phyloP scores from a whole-genome alignment of 2,888 invertebrate genomes.

The Polydrusus pterygomalis region DNA sequence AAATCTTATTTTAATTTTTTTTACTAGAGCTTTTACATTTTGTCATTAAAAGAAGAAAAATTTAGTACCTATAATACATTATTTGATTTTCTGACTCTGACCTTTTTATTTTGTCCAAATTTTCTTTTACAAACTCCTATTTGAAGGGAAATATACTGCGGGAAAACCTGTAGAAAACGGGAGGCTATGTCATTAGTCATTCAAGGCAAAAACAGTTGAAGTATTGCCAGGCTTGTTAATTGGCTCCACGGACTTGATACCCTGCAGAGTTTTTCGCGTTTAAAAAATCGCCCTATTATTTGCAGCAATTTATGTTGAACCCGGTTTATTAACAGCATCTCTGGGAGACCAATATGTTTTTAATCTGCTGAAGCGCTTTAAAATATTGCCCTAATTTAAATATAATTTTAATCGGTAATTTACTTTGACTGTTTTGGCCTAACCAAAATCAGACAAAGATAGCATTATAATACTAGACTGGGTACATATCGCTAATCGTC shows the following conservation, averaged over 20 bases:
- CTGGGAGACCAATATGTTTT: constrained; percentile 16
- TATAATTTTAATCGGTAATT: background rate
- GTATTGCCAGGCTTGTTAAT: constrained; percentile 53
- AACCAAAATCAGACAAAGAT: no score
- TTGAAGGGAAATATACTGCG: constrained; percentile 21
- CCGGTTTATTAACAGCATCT: constrained; percentile 37
- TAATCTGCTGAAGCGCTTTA: background rate
- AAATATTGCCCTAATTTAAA: background rate
- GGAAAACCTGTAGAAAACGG: constrained; percentile 32
- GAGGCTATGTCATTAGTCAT: constrained; percentile 46
- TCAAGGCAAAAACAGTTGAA: constrained; percentile 50
- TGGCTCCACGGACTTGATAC: constrained; percentile 51
- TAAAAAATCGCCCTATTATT: constrained; percentile 52
- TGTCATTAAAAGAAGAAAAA: no score
- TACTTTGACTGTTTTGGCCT: no score
- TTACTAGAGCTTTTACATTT: no score
- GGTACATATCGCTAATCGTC: no score
- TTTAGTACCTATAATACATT: no score
- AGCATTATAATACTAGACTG: no score
- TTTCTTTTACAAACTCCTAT: constrained; percentile 19
- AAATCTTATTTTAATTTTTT: no score
- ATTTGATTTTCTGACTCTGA: background rate
- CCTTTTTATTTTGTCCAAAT: constrained; percentile 22
- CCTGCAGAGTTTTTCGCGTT: constrained; percentile 35
- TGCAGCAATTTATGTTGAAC: constrained; percentile 45